Evolutionary conservation across 2,888 invertebrate genomes (phyloP).

Genomic region (Dolichomitus sp.): DNA sequence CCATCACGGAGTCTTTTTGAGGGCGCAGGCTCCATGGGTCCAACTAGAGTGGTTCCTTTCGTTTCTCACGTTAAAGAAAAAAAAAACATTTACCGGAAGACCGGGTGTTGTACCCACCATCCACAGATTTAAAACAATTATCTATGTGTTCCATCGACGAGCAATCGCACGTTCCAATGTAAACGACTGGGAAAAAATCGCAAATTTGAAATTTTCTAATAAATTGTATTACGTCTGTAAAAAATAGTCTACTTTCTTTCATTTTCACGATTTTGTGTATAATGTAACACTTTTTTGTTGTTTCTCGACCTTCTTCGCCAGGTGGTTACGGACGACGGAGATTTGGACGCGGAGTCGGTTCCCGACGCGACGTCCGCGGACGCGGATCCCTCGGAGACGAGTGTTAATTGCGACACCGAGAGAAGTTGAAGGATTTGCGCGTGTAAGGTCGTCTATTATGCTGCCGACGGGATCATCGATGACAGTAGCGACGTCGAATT

Average conservation of each 20-base stretch:
- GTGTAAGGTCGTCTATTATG: conserved; percentile 41
- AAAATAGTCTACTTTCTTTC: conserved; percentile 74
- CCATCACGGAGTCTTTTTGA: conserved; percentile 59
- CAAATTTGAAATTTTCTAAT: conserved; percentile 73
- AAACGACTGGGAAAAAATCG: conserved; percentile 39
- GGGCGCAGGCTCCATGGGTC: conserved; percentile 78
- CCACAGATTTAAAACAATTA: conserved; percentile 45
- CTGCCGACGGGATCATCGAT: conserved; percentile 64
- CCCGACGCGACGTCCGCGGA: conserved; percentile 62
- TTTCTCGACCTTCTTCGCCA: conserved; percentile 75
- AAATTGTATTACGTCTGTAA: conserved; percentile 78
- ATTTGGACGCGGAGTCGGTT: conserved; percentile 71
- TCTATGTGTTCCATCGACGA: conserved; percentile 38
- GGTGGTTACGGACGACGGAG: conserved; percentile 74
- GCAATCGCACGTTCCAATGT: conserved; percentile 42
- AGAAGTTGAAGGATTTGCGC: conserved; percentile 19
- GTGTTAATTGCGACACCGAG: conserved; percentile 71
- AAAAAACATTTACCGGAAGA: conserved; percentile 3
- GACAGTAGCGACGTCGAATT: conserved; percentile 67
- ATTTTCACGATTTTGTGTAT: conserved; percentile 47
- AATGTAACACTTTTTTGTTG: conserved; percentile 61
- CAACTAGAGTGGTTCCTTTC: conserved; percentile 74
- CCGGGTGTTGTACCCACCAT: conserved; percentile 11
- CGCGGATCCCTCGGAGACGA: conserved; percentile 52
- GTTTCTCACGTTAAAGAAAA: conserved; percentile 68